Conservation (phyloP, 2,797 vertebrate genomes). For the Cetoscarus ocellatus region DNA sequence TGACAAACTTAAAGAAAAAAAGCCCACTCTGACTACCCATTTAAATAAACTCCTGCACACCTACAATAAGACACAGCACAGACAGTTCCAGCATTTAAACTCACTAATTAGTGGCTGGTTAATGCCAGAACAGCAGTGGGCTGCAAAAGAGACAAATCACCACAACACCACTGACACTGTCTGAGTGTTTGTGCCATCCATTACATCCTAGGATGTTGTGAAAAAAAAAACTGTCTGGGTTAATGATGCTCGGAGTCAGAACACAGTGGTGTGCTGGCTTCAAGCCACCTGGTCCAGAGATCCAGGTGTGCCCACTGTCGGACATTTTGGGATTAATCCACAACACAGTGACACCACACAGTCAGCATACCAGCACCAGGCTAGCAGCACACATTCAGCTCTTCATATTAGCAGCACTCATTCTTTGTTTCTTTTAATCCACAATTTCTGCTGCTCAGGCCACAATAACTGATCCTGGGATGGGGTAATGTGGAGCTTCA, state of each 20-base stretch:
- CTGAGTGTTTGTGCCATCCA: conserved; percentile 29
- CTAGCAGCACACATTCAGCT: background rate
- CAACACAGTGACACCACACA: background rate
- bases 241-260: conserved; percentile 17
- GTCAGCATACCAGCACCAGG: background rate
- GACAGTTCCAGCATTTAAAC: conserved; percentile 30
- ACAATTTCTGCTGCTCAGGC: no score
- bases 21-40: background rate
- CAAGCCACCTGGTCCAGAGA: conserved; percentile 7
- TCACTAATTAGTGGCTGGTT: conserved; percentile 44
- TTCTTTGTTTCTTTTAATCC: no score
- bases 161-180: conserved; percentile 11
- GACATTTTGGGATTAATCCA: conserved; percentile 11
- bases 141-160: conserved; percentile 41
- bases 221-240: background rate
- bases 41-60: conserved; percentile 2
- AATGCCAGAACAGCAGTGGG: conserved; percentile 27
- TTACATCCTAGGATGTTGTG: conserved; percentile 4
- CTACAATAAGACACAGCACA: conserved; percentile 18
- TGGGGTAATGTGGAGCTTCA: no score
- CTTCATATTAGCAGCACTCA: background rate
- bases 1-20: background rate
- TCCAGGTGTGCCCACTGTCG: conserved; percentile 27
- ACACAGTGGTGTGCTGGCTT: conserved; percentile 16
- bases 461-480: no score